Base-by-base conservation (phyloP, 2,888 invertebrate genomes). In the Pyrocoelia pectoralis region DNA sequence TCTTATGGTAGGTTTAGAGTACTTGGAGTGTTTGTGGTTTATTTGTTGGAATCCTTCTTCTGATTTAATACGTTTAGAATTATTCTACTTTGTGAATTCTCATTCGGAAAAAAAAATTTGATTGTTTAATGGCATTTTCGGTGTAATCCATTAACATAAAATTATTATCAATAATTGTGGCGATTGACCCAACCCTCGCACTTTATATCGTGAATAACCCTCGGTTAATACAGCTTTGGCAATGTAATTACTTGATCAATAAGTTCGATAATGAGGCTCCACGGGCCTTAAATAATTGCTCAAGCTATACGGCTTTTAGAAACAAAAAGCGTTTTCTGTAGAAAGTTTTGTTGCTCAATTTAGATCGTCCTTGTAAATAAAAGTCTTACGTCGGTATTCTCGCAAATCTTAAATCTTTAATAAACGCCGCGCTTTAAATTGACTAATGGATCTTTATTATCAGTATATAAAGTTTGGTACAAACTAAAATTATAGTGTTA, bases 211-310 rank as follows among this genome's bases (percentile, higher is more conserved):
- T 43, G 33, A 62, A 48, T 29, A 57, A 53, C 55, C 24, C 28
- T 17, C 38, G 33, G 43, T 33, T 53, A 52, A 29, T 56, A 56
- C 55, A 53, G 65, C 56, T 64, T 56, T 61, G 33, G 61, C 54
- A 41, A 33, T 43, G 51, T 65, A 65, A 65, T 58, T 61, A 58
- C 61, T 61, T 51, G 57, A 65, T 61, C 60, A 61, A 61, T 65
- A 65, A 64, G 58, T 61, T 65, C 61, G 55, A 55, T 61, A 61
- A 65, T 58, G 65, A 61, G 55, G 43, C 65, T 54, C 49, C 29
- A 38, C 50, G 49, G 52, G 59, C 54, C 43, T 29, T 54, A 61
- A 65, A 61, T 65, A 61, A 65, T 61, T 61, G 56, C 64, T n/a
- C 49, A 41, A 53, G 55, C 51, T n/a, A n/a, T 59, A 19, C 12